phyloP scores from a whole-genome alignment of 2,888 invertebrate species.

The Scaptomyza parva region DNA sequence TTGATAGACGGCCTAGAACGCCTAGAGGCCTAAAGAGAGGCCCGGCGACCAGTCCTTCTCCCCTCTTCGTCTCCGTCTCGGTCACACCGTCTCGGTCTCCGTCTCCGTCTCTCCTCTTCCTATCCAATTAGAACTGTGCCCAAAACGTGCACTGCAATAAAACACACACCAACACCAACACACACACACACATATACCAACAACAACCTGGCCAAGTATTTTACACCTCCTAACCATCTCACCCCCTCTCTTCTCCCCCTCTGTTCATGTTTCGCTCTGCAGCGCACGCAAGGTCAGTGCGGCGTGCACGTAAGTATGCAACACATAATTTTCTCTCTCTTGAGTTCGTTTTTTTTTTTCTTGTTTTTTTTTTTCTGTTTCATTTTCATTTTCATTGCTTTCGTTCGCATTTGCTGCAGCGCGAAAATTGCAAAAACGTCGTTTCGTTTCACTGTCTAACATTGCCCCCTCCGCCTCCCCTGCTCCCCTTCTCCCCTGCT shows the following conservation, averaged over 20 bases:
- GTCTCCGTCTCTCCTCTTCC: too few species aligned
- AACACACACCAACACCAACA: slow-evolving; percentile 55
- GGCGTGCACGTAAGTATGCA: slow-evolving; percentile 73
- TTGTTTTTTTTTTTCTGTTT: slow-evolving; percentile 23
- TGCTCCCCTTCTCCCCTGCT: neutral
- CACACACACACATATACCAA: neutral
- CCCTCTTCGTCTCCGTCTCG: too few species aligned
- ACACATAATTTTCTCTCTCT: slow-evolving; percentile 70
- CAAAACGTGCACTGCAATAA: slow-evolving; percentile 74
- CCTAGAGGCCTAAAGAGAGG: too few species aligned
- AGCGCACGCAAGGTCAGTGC: slow-evolving; percentile 73
- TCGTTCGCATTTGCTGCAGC: slow-evolving; percentile 33
- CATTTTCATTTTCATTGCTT: slow-evolving; percentile 18
- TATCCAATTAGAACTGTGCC: slow-evolving; percentile 73
- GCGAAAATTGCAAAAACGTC: slow-evolving; percentile 42
- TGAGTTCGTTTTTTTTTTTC: slow-evolving; percentile 21
- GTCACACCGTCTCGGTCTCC: too few species aligned
- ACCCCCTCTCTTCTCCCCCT: neutral
- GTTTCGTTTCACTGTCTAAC: slow-evolving; percentile 43
- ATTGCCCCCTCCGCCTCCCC: neutral
- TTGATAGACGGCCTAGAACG: slow-evolving; percentile 43
- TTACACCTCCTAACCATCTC: slow-evolving; percentile 4
- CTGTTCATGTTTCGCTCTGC: neutral
- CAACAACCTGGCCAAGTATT: slow-evolving; percentile 24
- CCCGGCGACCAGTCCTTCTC: slow-evolving; percentile 16